Evolutionary conservation across 2,797 vertebrate genomes (phyloP).

Genomic region (Cygnus olor): DNA sequence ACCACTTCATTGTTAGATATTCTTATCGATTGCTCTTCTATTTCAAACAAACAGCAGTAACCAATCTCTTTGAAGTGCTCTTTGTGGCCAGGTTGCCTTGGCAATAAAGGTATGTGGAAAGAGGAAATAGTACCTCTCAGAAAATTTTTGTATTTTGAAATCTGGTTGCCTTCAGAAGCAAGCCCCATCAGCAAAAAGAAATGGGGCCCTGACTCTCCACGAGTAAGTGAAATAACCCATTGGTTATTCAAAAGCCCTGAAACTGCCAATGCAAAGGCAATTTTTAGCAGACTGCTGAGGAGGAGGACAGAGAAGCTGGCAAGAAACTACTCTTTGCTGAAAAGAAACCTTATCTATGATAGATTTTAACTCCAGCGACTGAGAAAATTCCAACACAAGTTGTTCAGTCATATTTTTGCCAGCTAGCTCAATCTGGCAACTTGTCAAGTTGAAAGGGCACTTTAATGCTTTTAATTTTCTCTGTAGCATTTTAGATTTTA

Average conservation of each 20-base stretch:
- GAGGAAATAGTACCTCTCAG: background rate
- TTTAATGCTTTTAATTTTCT: slow-evolving; percentile 3
- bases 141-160: background rate
- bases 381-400: background rate
- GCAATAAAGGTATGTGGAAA: background rate
- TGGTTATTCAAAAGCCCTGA: background rate
- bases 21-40: background rate
- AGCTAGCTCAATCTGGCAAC: background rate
- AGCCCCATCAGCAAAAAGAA: background rate
- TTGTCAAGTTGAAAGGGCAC: background rate
- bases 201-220: background rate
- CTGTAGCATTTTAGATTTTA: background rate
- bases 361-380: background rate
- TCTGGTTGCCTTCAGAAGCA: background rate
- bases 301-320: background rate
- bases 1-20: background rate
- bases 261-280: background rate
- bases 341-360: background rate
- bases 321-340: background rate
- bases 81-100: slow-evolving; percentile 13
- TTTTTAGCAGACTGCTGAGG: background rate
- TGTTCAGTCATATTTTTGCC: background rate
- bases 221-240: background rate
- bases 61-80: slow-evolving; percentile 3
- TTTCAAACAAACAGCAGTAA: background rate